Percentiles rank a stretch among this genome's conserved stretches.
These are phyloP conservation scores for Sula dactylatra DNA, from an alignment of 2,113 vertebrate species.

Conservation along the genomic window DNA sequence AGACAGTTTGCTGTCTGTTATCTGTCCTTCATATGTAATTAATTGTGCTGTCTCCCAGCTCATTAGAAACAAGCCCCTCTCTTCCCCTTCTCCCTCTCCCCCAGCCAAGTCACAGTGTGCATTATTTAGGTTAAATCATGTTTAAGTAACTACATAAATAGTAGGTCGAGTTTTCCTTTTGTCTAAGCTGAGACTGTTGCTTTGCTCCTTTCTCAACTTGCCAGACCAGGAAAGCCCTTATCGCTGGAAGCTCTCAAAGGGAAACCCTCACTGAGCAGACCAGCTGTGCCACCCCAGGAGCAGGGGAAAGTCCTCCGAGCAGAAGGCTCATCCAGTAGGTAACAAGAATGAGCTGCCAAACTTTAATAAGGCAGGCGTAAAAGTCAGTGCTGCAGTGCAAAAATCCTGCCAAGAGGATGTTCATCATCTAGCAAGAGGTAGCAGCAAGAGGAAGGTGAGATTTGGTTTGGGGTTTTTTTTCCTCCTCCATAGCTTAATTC, in stretches of 20 bases:
- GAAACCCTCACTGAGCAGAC: constrained; percentile 32
- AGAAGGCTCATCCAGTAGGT: constrained; percentile 31
- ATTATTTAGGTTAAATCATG: constrained; percentile 77
- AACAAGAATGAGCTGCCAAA: constrained; percentile 38
- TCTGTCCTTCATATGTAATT: constrained; percentile 71
- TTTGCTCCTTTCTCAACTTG: no score
- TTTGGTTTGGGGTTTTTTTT: not conserved
- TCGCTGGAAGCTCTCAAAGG: constrained; percentile 17
- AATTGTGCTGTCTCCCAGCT: constrained; percentile 68
- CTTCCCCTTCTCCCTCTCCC: not conserved
- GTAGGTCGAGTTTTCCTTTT: constrained; percentile 73
- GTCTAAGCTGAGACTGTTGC: constrained; percentile 61
- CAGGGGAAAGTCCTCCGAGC: constrained; percentile 1
- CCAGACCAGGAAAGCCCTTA: constrained; percentile 46
- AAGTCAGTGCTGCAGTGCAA: not conserved
- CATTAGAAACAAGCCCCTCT: constrained; percentile 62
- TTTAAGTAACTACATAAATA: constrained; percentile 77
- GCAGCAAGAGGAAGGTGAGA: not conserved
- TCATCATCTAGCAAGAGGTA: not conserved
- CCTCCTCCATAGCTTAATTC: not conserved
- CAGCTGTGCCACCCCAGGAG: not conserved
- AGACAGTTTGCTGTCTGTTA: constrained; percentile 66
- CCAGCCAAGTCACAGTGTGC: constrained; percentile 19
- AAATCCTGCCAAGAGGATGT: not conserved
- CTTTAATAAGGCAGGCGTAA: not conserved